phyloP scores from a whole-genome alignment of 2,797 vertebrate genomes.

The Dendrocincla fuliginosa region DNA sequence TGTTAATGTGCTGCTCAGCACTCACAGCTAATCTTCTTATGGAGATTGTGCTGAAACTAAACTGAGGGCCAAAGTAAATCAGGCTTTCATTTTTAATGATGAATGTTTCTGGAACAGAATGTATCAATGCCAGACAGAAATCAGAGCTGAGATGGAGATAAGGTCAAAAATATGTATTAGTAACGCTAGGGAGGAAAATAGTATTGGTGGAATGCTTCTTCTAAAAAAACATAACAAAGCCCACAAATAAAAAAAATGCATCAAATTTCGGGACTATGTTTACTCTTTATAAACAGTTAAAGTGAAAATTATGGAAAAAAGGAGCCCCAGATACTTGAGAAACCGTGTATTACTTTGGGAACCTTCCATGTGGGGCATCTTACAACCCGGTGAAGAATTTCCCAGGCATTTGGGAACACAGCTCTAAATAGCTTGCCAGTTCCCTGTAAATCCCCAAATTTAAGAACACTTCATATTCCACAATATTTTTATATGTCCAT shows the following conservation, averaged over 20 bases:
- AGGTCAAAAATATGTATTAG: constrained; percentile 52
- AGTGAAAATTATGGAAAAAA: background rate
- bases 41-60: constrained; percentile 42
- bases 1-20: constrained; percentile 34
- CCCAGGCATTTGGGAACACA: background rate
- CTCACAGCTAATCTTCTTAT: constrained; percentile 50
- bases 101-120: constrained; percentile 66
- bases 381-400: background rate
- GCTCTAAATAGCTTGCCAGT: background rate
- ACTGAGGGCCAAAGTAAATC: constrained; percentile 65
- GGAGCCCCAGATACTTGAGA: background rate
- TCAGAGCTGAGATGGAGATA: constrained; percentile 52
- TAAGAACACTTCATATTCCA: background rate
- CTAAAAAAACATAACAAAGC: constrained; percentile 3
- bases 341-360: background rate
- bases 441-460: background rate
- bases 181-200: background rate
- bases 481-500: background rate
- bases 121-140: constrained; percentile 58
- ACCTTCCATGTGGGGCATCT: background rate
- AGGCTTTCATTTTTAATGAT: constrained; percentile 53
- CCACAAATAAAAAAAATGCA: background rate
- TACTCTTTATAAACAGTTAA: background rate
- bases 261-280: background rate
- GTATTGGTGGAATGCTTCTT: constrained; percentile 23